Percentiles rank a stretch among this genome's conserved stretches.
Evolutionary conservation across 64 coral and sea anemone genomes (phyloP).

Genomic region (Pocillopora damicornis): DNA sequence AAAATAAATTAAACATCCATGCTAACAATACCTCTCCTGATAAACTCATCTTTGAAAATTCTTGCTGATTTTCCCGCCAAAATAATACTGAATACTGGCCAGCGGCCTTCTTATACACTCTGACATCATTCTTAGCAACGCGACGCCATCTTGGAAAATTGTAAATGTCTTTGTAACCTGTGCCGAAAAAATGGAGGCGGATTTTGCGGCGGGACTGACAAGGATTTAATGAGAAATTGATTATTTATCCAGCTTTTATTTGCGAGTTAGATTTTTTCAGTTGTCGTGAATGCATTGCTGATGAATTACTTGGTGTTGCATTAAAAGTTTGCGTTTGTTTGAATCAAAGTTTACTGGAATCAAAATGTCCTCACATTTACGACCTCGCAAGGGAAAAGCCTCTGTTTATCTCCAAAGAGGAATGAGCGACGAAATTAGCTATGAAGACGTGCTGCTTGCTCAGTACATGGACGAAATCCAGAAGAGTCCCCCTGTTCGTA

Average conservation of each 20-base stretch:
- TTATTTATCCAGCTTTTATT: neutral
- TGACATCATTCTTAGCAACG: slow-evolving; percentile 78
- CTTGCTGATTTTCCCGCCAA: slow-evolving; percentile 8
- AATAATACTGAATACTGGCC: neutral
- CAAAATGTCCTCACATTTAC: slow-evolving; percentile 25
- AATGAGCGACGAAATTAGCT: slow-evolving; percentile 71
- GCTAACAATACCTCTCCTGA: no score
- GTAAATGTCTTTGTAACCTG: slow-evolving; percentile 6
- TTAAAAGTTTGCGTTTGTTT: neutral
- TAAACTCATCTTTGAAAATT: no score
- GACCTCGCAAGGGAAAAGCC: slow-evolving; percentile 12
- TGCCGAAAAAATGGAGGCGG: slow-evolving; percentile 3
- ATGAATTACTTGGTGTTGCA: neutral
- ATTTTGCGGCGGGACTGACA: neutral
- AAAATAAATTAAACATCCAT: no score
- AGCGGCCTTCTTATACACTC: slow-evolving; percentile 18
- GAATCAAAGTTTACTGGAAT: neutral
- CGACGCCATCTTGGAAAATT: slow-evolving; percentile 52
- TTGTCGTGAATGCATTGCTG: neutral
- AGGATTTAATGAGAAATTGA: neutral
- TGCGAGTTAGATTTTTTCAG: neutral
- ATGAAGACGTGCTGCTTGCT: slow-evolving; percentile 77
- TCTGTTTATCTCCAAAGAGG: slow-evolving; percentile 64
- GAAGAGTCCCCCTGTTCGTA: slow-evolving; percentile 38
- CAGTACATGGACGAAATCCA: slow-evolving; percentile 87